These are phyloP conservation scores for Onychomys leucogaster DNA, from an alignment of 2,797 vertebrate species.

Conservation along the genomic window DNA sequence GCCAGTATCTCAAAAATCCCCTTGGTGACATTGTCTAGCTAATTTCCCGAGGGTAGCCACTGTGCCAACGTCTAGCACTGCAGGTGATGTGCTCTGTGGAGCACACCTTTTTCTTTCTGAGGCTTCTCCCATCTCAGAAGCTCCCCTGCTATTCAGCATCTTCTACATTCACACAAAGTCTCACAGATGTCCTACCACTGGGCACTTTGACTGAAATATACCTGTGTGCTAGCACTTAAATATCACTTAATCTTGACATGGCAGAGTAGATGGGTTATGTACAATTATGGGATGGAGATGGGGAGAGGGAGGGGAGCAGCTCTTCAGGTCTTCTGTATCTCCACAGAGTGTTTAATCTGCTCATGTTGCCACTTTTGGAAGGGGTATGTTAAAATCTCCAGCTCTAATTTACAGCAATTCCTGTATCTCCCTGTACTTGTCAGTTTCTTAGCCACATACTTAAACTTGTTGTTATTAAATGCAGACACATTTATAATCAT, in stretches of 20 bases:
- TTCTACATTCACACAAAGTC: background rate
- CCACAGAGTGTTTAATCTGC: background rate
- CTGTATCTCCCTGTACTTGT: background rate
- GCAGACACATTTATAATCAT: background rate
- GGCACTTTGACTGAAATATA: background rate
- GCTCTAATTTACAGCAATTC: background rate
- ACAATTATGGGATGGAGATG: background rate
- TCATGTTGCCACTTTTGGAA: constrained; percentile 10
- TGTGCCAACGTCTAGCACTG: background rate
- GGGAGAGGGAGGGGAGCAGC: background rate
- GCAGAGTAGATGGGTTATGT: background rate
- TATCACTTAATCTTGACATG: constrained; percentile 32
- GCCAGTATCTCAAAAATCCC: background rate
- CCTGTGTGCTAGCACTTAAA: background rate
- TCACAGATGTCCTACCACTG: background rate
- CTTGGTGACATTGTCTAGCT: no score
- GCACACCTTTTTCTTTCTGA: background rate
- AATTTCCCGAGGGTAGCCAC: background rate
- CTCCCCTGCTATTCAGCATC: background rate
- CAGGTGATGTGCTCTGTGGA: background rate
- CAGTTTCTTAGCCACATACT: background rate
- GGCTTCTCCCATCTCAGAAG: background rate
- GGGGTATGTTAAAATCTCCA: background rate
- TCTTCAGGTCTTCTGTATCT: background rate
- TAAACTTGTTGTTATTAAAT: constrained; percentile 6